phyloP scores from a whole-genome alignment of 1,140 invertebrate species.

The Monomorium pharaonis region DNA sequence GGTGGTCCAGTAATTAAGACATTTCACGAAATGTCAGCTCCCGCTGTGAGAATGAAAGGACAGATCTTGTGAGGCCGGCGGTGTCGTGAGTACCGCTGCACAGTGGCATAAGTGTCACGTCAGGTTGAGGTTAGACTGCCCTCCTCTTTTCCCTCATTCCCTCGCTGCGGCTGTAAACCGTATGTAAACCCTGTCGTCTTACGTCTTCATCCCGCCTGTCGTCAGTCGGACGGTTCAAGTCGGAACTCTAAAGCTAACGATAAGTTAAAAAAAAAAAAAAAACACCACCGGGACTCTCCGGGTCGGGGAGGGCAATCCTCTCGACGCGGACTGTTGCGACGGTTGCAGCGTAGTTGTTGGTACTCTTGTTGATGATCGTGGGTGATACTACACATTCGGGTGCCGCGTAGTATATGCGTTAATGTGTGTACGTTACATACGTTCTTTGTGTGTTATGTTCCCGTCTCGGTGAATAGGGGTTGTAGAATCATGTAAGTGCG shows the following conservation, averaged over 20 bases:
- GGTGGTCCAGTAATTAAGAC: neutral
- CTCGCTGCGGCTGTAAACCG: conserved; percentile 2
- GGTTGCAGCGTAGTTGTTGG: conserved; percentile 10
- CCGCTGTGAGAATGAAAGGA: neutral
- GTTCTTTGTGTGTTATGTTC: conserved; percentile 74
- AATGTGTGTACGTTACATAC: conserved; percentile 55
- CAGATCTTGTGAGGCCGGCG: neutral
- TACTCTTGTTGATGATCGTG: no score
- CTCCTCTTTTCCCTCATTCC: neutral
- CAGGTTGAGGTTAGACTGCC: conserved; percentile 64
- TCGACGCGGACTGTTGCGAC: neutral
- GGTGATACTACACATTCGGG: conserved; percentile 33
- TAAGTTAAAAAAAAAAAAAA: neutral
- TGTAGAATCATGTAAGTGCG: conserved; percentile 77
- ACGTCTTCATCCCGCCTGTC: neutral
- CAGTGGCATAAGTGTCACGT: conserved; percentile 27
- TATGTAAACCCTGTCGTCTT: conserved; percentile 7
- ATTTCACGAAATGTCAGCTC: neutral
- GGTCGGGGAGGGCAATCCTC: neutral
- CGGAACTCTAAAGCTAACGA: neutral
- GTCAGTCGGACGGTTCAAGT: neutral
- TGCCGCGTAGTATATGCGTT: conserved; percentile 18
- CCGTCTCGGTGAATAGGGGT: conserved; percentile 66
- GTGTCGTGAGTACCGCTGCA: conserved; percentile 4
- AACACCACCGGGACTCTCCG: neutral